Conservation (phyloP, 2,888 invertebrate genomes). For the Tinea trinotella region DNA sequence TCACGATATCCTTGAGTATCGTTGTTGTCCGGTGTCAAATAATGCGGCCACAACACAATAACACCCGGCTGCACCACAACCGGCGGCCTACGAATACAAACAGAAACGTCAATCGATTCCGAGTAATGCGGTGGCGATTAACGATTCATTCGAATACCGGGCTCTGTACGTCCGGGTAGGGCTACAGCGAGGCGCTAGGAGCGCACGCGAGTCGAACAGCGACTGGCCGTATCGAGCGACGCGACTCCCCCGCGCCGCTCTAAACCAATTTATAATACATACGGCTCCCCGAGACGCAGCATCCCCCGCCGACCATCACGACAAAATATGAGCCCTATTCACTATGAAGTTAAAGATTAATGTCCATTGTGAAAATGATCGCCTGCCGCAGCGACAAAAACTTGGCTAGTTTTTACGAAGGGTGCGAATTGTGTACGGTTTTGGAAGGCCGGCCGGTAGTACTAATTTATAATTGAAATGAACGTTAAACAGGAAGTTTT, state of each 20-base stretch:
- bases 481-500: conserved; percentile 23
- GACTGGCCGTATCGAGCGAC: conserved; percentile 66
- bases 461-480: conserved; percentile 51
- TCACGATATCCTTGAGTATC: conserved; percentile 14
- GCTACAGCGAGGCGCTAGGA: conserved; percentile 21
- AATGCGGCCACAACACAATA: conserved; percentile 2
- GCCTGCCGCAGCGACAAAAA: conserved; percentile 66
- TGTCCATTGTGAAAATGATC: conserved; percentile 25
- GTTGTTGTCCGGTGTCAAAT: conserved; percentile 5
- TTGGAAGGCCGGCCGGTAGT: conserved; percentile 14
- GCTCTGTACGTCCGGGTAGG: conserved; percentile 13
- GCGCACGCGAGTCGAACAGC: conserved; percentile 39
- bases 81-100: conserved; percentile 13
- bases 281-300: conserved; percentile 55
- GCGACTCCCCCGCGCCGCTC: conserved; percentile 57
- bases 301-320: conserved; percentile 43
- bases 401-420: conserved; percentile 58
- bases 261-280: conserved; percentile 73
- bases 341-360: conserved; percentile 16
- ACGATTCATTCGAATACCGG: conserved; percentile 4
- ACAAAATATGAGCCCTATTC: conserved; percentile 33
- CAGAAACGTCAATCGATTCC: conserved; percentile 7
- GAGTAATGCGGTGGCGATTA: conserved; percentile 7
- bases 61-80: not conserved
- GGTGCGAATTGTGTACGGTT: conserved; percentile 62